Base-by-base conservation (phyloP, 2,888 invertebrate genomes). In the Tenthredo mesomela region DNA sequence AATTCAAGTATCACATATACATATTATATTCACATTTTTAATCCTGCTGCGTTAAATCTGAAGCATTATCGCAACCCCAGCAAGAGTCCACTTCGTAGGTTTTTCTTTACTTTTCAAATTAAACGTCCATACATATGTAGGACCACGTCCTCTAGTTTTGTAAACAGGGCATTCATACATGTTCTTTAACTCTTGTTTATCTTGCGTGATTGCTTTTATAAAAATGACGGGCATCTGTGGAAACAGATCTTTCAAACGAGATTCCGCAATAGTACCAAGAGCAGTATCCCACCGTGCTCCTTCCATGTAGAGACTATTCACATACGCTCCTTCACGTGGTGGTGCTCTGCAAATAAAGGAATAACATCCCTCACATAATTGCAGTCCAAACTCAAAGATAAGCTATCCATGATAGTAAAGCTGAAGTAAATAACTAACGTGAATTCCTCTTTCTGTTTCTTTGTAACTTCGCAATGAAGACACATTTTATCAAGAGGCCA, bases 401-500 rank as follows among this genome's bases (percentile, higher is more conserved):
- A 21, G 54, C 70, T 21, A 40, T 37, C n/a, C 10, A 15, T 80
- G 21, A 78, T n/a, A 84, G 43, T 50, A 40, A 47, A 75, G 12
- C 15, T 47, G 33, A 78, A 12, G 7, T 25, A 65, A 9, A 43
- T 25, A 50, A 89, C 93, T 94, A 93, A 96, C 95, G 95, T 96
- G 92, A 98, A 96, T 90, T 99, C 98, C 85, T 97, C 97, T 88
- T 96, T 96, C 50, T 93, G 94, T 92, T 97, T 98, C 93, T 98
- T 98, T 7, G 98, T 98, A 50, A 99, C 98, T 92, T 99, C 99
- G 90, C 98, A 98, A 93, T 97, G 97, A 71, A 99, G 95, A 91
- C 98, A 98, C 98, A 99, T 98, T 93, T 98, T 97, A 94, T 99
- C 98, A 86, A 99, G 94, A 0, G 99, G 98, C 97, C 98, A 98